Base-by-base conservation (phyloP, 2,888 invertebrate species). In the Nomada hirtipes region DNA sequence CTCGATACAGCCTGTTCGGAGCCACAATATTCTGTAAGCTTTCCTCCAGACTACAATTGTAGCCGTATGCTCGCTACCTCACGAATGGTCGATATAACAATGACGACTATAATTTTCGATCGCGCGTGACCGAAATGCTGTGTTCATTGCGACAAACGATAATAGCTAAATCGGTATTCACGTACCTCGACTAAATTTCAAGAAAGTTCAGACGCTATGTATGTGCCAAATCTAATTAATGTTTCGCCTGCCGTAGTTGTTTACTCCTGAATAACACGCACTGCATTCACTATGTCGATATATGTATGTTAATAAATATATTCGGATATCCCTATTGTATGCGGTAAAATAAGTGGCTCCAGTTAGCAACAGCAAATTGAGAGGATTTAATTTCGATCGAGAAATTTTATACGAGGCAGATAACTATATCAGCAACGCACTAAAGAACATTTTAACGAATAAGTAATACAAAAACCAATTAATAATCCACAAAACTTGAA, bases 71-170 rank as follows among this genome's bases (percentile, higher is more conserved):
- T 79, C 75, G 82, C 74, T 77, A 75, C 82, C 80, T 84, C 86
- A 86, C 87, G 84, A 87, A 88, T 88, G 72, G 79, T 75, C 79
- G 84, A 81, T 84, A 88, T 79, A 88, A 90, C 89, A 89, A 89
- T 89, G 89, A 89, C 83, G 83, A 83, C 82, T 85, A 84, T 85
- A 87, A 89, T 89, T 89, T 87, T 85, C 87, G 89, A 89, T 90
- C 88, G 88, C 87, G 87, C 90, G 90, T 90, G 89, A 90, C 86
- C 87, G 74, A 88, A 86, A 88, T 87, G 86, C 84, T 63, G 64
- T 70, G 86, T 74, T 86, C 84, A 77, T 79, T 79, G 81, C 60
- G 53, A 70, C 75, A 79, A 70, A 79, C 79, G 81, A 87, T 88
- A 86, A 88, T 88, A 47, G 53, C 73, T n/a, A 23, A 23, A 36